phyloP scores from a whole-genome alignment of 2,113 vertebrate species.

The Passer montanus region DNA sequence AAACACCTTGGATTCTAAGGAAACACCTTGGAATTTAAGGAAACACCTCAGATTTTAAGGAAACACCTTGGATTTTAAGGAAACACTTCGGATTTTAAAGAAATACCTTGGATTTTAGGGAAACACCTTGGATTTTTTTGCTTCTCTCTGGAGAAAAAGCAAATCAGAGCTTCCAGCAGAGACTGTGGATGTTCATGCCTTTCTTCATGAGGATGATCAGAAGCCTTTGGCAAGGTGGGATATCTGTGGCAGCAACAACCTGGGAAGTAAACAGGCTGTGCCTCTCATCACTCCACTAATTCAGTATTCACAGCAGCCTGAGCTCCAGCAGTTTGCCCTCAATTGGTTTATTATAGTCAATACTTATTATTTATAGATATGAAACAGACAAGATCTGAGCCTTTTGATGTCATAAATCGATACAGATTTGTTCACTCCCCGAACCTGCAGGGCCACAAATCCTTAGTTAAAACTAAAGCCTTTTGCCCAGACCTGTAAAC shows the following conservation, averaged over 20 bases:
- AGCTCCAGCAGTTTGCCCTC: not conserved
- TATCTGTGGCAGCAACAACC: not conserved
- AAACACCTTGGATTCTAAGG: too few species aligned
- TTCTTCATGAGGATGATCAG: not conserved
- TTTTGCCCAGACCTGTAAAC: not conserved
- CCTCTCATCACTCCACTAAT: not conserved
- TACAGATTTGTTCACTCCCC: not conserved
- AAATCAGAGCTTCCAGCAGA: not conserved
- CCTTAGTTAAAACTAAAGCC: not conserved
- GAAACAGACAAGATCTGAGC: slow-evolving; percentile 8
- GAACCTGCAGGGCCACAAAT: slow-evolving; percentile 6
- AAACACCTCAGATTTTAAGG: not conserved
- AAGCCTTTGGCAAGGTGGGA: not conserved
- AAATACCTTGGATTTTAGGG: not conserved
- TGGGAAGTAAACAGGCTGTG: not conserved
- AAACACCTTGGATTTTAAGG: too few species aligned
- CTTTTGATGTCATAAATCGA: slow-evolving; percentile 32
- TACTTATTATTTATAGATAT: slow-evolving; percentile 58
- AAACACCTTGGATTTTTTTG: not conserved
- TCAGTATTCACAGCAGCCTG: not conserved
- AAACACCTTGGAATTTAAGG: not conserved
- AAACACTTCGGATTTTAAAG: not conserved
- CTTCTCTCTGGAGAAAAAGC: not conserved
- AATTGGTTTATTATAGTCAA: slow-evolving; percentile 36
- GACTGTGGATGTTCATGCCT: not conserved